Evolutionary conservation across 2,113 vertebrate genomes (phyloP), one percentile per base, ranked within the genome.

Genomic region (Lampris incognitus): DNA sequence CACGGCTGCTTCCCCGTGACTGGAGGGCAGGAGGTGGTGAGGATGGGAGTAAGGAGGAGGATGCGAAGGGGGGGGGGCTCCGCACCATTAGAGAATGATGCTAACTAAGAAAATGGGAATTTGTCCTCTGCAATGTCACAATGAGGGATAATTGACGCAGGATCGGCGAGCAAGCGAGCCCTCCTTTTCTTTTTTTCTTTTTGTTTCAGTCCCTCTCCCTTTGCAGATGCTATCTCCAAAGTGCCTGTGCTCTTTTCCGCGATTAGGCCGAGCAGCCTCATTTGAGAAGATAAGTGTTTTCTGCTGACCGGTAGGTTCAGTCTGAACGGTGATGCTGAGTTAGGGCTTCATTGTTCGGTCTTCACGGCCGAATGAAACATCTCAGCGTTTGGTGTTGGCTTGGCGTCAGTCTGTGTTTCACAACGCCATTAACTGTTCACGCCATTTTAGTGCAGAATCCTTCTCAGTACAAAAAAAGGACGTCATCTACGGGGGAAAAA

Each of bases 51-150:
- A 44, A 74, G 66, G 69, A 82, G 65, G 70, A 70, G 74, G 66
- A 78, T 0, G 63, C 9, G 69, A 36, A 36, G 60, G 9, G 56
- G 44, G 36, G 66, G 1, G 54, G 9, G 13, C 36, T 3, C 2
- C 52, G 10, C 60, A 74, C 13, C 60, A 51, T 62, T 60, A 74
- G 50, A 65, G 56, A 48, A 3, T 59, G 79, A 86, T 81, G 85
- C 84, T 85, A 85, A 87, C 75, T 4, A 72, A 82, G 58, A 78
- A 76, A 87, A 88, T 82, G 80, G 9, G 70, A 84, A 75, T 85
- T 85, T 88, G 87, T 91, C 89, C 90, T 92, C 89, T 67, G 63
- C 92, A 93, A 92, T 92, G 93, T 93, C 93, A 93, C 81, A 76
- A 73, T 79, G 42, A 39, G 66, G 74, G 82, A 67, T 78, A 85